Evolutionary conservation across 2,888 invertebrate species (phyloP).

Genomic region (Rhogogaster chlorosoma): DNA sequence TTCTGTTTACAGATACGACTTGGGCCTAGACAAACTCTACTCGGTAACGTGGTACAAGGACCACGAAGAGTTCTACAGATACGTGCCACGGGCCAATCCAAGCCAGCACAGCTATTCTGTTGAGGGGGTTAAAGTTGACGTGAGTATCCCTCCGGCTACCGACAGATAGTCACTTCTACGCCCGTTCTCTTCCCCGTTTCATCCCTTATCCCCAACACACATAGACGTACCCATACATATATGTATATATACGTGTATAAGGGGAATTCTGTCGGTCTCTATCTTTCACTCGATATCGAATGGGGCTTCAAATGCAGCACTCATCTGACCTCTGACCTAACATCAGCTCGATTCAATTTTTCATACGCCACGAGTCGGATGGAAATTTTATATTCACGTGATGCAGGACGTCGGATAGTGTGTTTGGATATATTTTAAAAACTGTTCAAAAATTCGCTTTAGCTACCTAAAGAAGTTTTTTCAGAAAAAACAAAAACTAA

Average conservation of each 20-base stretch:
- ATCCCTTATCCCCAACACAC: not conserved
- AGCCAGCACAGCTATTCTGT: slow-evolving; percentile 74
- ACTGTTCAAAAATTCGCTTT: too few relatives aligned
- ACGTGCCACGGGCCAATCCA: slow-evolving; percentile 73
- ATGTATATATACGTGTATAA: not conserved
- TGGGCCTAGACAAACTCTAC: slow-evolving; percentile 77
- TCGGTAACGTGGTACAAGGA: slow-evolving; percentile 80
- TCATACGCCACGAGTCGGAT: not conserved
- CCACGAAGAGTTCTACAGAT: slow-evolving; percentile 79
- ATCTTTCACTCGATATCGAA: not conserved
- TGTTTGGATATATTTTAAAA: too few relatives aligned
- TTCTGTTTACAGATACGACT: slow-evolving; percentile 75
- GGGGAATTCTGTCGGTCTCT: not conserved
- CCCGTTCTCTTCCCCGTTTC: not conserved
- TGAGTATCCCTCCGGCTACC: slow-evolving; percentile 64
- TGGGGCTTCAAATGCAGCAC: not conserved
- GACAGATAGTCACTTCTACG: slow-evolving; percentile 28
- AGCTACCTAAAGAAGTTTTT: too few relatives aligned
- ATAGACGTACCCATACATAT: too few relatives aligned
- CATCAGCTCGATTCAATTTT: not conserved
- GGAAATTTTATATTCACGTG: not conserved
- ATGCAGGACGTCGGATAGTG: not conserved
- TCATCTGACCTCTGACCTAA: not conserved
- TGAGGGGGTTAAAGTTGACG: slow-evolving; percentile 76
- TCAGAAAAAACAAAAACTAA: too few relatives aligned